Evolutionary conservation across 2,797 vertebrate species (phyloP).

Genomic region (Saxicola maurus): DNA sequence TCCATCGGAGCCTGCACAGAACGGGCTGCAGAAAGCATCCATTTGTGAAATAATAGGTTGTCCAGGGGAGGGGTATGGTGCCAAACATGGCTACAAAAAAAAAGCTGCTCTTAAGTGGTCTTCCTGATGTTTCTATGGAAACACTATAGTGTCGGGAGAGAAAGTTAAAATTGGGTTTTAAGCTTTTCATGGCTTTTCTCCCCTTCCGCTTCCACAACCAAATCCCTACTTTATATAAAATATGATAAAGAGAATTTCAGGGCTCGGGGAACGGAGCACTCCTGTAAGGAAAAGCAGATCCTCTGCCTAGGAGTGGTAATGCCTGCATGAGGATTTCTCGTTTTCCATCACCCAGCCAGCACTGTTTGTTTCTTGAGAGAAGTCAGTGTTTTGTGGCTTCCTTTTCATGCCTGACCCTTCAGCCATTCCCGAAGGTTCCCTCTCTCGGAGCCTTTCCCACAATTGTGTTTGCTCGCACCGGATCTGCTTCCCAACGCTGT

Average conservation of each 20-base stretch:
- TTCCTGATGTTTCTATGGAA: conserved; percentile 71
- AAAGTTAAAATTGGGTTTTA: conserved; percentile 60
- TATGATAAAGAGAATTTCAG: not conserved
- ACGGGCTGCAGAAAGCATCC: conserved; percentile 50
- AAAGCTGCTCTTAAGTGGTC: conserved; percentile 39
- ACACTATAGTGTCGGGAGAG: conserved; percentile 49
- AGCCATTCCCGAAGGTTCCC: accelerated
- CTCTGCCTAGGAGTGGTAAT: not conserved
- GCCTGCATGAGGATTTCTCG: accelerated
- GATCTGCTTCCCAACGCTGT: accelerated
- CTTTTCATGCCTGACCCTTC: not conserved
- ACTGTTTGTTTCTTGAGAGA: not conserved
- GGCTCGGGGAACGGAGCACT: accelerated
- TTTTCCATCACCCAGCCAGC: accelerated
- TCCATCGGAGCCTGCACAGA: conserved; percentile 33
- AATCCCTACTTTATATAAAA: conserved; percentile 1
- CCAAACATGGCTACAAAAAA: conserved; percentile 29
- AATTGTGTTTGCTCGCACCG: accelerated
- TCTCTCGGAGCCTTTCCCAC: not conserved
- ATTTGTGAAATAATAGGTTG: conserved; percentile 58
- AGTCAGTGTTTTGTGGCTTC: not conserved
- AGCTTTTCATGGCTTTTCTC: not conserved
- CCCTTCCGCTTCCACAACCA: not conserved
- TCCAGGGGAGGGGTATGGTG: conserved; percentile 35
- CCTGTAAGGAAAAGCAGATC: accelerated